These are phyloP conservation scores for Podotricha telesiphe DNA, from an alignment of 2,888 invertebrate species.

Conservation along the genomic window DNA sequence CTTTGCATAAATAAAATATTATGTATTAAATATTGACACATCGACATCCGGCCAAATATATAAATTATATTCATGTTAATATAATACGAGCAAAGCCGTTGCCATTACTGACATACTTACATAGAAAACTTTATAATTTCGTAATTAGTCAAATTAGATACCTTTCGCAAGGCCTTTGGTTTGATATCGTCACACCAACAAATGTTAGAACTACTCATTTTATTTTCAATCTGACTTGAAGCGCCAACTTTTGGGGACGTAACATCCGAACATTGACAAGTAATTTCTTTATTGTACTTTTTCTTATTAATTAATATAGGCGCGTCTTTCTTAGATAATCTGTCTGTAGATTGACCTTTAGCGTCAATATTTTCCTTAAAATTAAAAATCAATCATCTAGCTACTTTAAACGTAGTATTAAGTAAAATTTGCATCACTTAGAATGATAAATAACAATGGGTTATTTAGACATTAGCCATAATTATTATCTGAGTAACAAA, in stretches of 20 bases:
- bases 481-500: not conserved
- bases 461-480: not conserved
- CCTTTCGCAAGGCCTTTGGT: constrained; percentile 24
- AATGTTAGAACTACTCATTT: constrained; percentile 12
- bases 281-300: constrained; percentile 29
- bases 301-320: not conserved
- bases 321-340: not conserved
- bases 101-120: constrained; percentile 24
- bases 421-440: not conserved
- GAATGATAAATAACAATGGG: not conserved
- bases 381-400: not conserved
- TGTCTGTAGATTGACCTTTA: not conserved
- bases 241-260: constrained; percentile 9
- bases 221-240: constrained; percentile 22
- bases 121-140: constrained; percentile 23
- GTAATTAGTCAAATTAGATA: constrained; percentile 23
- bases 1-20: not conserved
- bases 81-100: constrained; percentile 19
- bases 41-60: constrained; percentile 4
- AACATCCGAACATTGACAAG: constrained; percentile 48
- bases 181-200: constrained; percentile 12
- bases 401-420: not conserved
- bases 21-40: constrained; percentile 1
- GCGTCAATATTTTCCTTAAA: constrained; percentile 5
- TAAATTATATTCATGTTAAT: constrained; percentile 16